A percentile compares a stretch with the other conserved stretches of the same genome.
Evolutionary conservation across 1,140 invertebrate genomes (phyloP).

Genomic region (Mylabris phalerata): DNA sequence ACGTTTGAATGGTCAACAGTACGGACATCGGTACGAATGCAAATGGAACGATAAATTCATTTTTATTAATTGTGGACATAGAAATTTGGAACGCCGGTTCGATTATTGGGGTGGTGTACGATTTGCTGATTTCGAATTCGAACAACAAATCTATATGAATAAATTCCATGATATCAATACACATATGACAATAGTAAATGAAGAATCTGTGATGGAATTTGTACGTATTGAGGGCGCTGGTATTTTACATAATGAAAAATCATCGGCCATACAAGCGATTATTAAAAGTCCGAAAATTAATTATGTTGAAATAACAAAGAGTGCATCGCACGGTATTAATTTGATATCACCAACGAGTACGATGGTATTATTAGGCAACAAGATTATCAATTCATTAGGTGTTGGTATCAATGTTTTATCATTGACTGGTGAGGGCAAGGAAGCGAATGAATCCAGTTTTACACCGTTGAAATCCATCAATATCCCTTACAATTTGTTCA

Average conservation of each 20-base stretch:
- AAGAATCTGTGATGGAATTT: constrained; percentile 72
- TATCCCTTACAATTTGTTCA: constrained; percentile 92
- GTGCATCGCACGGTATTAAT: constrained; percentile 88
- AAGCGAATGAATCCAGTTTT: constrained; percentile 80
- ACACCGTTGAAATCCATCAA: constrained; percentile 74
- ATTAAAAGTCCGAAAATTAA: constrained; percentile 75
- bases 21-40: constrained; percentile 76
- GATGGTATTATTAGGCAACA: constrained; percentile 61
- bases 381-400: constrained; percentile 77
- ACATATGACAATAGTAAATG: constrained; percentile 57
- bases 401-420: constrained; percentile 84
- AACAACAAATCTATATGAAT: constrained; percentile 75
- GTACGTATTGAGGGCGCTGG: constrained; percentile 92
- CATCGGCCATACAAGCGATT: constrained; percentile 83
- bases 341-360: constrained; percentile 81
- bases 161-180: constrained; percentile 73
- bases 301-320: constrained; percentile 74
- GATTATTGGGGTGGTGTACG: constrained; percentile 96
- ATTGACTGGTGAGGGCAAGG: constrained; percentile 86
- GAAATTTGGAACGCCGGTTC: constrained; percentile 59
- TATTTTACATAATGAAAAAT: constrained; percentile 91
- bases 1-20: constrained; percentile 81
- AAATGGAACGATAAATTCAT: constrained; percentile 86
- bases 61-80: constrained; percentile 85
- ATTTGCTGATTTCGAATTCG: constrained; percentile 84